These are phyloP conservation scores for Sebastes vulpes DNA, from an alignment of 2,797 vertebrate genomes.

Conservation along the genomic window DNA sequence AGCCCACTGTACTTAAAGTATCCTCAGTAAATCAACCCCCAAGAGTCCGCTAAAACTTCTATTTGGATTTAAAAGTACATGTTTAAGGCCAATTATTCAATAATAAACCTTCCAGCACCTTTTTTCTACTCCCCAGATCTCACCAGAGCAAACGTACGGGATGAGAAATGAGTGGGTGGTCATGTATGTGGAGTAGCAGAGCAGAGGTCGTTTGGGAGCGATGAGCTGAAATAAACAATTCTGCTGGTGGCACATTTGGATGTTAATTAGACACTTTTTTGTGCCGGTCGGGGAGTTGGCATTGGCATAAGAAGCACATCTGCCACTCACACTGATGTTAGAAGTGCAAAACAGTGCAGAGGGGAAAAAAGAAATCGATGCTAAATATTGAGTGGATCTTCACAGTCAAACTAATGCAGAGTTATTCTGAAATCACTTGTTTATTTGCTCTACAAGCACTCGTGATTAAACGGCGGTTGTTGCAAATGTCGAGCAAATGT, in stretches of 20 bases:
- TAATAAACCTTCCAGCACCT: not conserved
- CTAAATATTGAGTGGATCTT: conserved; percentile 25
- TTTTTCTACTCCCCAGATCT: not conserved
- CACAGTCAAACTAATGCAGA: conserved; percentile 32
- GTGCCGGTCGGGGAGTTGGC: conserved; percentile 18
- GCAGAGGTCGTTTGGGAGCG: conserved; percentile 35
- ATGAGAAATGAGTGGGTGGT: conserved; percentile 23
- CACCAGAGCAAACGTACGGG: conserved; percentile 1
- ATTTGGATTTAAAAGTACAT: not conserved
- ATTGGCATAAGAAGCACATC: conserved; percentile 50
- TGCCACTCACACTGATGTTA: conserved; percentile 49
- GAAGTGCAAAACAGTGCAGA: conserved; percentile 24
- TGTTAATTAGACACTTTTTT: conserved; percentile 44
- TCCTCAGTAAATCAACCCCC: not conserved
- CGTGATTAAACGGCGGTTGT: conserved; percentile 11
- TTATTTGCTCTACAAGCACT: conserved; percentile 36
- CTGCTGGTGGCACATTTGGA: conserved; percentile 49
- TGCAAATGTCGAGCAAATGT: conserved; percentile 39
- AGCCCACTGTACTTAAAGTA: not conserved
- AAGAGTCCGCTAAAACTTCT: not conserved
- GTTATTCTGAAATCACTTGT: conserved; percentile 21
- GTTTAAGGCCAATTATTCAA: conserved; percentile 2
- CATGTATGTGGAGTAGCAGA: conserved; percentile 32
- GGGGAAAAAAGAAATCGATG: not conserved
- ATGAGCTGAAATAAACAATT: conserved; percentile 34